phyloP scores from a whole-genome alignment of 2,113 vertebrate species.

The Potamarius usumacintae region DNA sequence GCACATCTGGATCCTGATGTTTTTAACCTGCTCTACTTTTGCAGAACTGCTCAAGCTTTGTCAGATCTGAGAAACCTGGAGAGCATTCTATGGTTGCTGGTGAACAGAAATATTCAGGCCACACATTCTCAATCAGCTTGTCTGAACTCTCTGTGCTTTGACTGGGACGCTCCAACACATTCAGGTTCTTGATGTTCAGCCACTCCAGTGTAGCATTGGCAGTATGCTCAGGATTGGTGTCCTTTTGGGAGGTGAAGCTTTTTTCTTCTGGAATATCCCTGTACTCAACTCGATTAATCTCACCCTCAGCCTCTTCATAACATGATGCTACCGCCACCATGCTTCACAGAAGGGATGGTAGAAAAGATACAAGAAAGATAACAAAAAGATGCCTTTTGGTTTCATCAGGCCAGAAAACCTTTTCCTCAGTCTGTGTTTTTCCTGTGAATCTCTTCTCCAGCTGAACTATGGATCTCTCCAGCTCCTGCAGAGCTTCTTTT shows the following conservation, averaged over 20 bases:
- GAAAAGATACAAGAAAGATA: not conserved
- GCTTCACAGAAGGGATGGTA: not conserved
- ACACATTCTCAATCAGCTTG: not conserved
- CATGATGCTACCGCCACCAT: not conserved
- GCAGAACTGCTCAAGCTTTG: not conserved
- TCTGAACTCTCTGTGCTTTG: not conserved
- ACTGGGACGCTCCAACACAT: not conserved
- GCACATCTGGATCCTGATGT: conserved; percentile 12
- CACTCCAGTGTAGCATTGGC: not conserved
- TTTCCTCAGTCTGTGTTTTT: not conserved
- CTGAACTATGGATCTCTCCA: not conserved
- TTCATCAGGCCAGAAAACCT: not conserved
- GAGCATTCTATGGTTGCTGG: not conserved
- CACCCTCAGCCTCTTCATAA: not conserved
- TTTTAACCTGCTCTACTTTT: not conserved
- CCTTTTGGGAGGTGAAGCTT: not conserved
- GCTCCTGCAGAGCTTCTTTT: not conserved
- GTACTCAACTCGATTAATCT: not conserved
- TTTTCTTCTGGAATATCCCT: not conserved
- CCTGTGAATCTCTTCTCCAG: not conserved
- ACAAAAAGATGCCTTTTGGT: not conserved
- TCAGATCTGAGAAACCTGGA: not conserved
- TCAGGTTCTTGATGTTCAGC: not conserved
- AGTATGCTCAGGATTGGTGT: not conserved
- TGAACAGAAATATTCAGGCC: not conserved